Evolutionary conservation across 1,140 invertebrate species (phyloP).

Genomic region (Aphelenchoides fujianensis): DNA sequence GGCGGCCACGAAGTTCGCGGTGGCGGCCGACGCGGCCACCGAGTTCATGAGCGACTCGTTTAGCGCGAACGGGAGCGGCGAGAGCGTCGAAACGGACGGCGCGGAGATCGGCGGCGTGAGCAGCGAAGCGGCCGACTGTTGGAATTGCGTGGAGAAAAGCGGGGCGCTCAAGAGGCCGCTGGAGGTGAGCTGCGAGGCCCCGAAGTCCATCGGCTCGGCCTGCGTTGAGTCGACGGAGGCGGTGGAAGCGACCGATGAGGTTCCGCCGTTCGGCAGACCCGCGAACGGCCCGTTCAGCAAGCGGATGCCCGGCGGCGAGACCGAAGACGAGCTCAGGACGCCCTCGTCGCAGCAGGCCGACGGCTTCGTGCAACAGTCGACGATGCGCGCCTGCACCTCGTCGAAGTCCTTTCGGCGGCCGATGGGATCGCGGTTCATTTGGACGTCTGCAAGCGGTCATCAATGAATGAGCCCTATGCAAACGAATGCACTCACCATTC

Average conservation of each 20-base stretch:
- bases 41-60: not conserved
- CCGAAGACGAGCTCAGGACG: no score
- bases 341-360: slow-evolving; percentile 14
- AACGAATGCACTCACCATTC: slow-evolving; percentile 30
- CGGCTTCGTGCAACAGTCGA: slow-evolving; percentile 26
- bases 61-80: not conserved
- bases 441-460: slow-evolving; percentile 37
- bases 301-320: no score
- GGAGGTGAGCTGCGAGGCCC: not conserved
- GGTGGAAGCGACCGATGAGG: not conserved
- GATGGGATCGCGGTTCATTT: slow-evolving; percentile 55
- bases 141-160: not conserved
- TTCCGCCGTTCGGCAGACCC: not conserved
- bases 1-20: not conserved
- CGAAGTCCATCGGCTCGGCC: not conserved
- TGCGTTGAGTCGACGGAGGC: not conserved
- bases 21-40: not conserved
- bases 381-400: slow-evolving; percentile 8
- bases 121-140: not conserved
- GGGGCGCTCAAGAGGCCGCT: not conserved
- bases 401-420: slow-evolving; percentile 33
- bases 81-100: not conserved
- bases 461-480: not conserved
- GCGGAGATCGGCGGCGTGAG: not conserved
- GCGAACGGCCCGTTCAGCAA: not conserved